phyloP scores from a whole-genome alignment of 1,140 invertebrate genomes.

The Orussus abietinus region DNA sequence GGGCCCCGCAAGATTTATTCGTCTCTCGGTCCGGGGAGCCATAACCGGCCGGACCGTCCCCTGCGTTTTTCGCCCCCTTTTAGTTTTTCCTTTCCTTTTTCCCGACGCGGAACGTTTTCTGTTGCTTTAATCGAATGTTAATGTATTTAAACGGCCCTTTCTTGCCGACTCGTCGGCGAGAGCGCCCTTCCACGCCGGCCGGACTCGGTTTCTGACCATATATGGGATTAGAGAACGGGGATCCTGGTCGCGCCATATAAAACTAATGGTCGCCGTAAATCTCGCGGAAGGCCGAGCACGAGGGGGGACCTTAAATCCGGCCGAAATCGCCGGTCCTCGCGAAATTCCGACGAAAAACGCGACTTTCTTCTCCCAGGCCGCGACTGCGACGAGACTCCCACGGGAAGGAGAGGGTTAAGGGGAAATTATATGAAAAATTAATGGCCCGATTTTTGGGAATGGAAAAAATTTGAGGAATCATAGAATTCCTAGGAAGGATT shows the following conservation, averaged over 20 bases:
- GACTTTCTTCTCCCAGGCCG: no score
- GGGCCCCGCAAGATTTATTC: no score
- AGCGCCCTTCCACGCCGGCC: conserved; percentile 15
- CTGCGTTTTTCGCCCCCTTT: neutral
- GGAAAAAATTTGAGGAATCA: no score
- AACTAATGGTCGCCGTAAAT: conserved; percentile 35
- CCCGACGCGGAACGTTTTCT: conserved; percentile 7
- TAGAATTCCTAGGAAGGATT: no score
- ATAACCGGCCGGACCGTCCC: no score
- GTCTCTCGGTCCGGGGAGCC: no score
- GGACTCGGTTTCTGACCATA: conserved; percentile 25
- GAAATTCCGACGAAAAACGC: no score
- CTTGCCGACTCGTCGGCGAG: conserved; percentile 5
- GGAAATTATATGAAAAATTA: no score
- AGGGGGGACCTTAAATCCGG: conserved; percentile 28
- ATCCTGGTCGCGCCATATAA: conserved; percentile 26
- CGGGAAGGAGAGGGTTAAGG: no score
- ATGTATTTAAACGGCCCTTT: conserved; percentile 16
- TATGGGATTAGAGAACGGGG: conserved; percentile 22
- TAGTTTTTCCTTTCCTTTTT: conserved; percentile 14
- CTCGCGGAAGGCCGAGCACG: conserved; percentile 21
- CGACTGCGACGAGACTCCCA: no score
- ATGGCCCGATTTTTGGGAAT: no score
- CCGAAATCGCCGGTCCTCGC: no score
- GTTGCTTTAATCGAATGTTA: conserved; percentile 12